These are phyloP conservation scores for Coenonympha arcania DNA, from an alignment of 2,888 invertebrate species.

Conservation along the genomic window DNA sequence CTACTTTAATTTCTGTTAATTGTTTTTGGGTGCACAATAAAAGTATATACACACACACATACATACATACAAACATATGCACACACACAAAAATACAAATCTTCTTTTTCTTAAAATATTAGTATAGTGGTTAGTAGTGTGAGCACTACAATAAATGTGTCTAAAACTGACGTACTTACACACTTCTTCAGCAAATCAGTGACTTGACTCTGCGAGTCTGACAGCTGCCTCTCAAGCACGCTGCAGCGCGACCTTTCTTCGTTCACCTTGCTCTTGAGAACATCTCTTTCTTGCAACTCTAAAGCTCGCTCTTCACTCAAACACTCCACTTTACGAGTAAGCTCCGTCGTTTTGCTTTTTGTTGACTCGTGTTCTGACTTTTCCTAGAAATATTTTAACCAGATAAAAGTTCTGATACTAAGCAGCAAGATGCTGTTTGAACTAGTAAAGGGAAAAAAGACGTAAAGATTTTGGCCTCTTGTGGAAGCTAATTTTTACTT, in stretches of 20 bases:
- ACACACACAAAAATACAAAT: too few relatives aligned
- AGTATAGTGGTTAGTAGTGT: too few relatives aligned
- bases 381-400: constrained; percentile 40
- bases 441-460: too few relatives aligned
- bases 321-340: constrained; percentile 41
- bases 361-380: constrained; percentile 48
- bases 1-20: too few relatives aligned
- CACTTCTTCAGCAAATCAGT: constrained; percentile 74
- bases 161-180: constrained; percentile 52
- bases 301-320: constrained; percentile 40
- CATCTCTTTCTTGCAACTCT: constrained; percentile 46
- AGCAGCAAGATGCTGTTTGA: too few relatives aligned
- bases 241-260: constrained; percentile 54
- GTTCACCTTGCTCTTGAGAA: constrained; percentile 53
- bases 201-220: constrained; percentile 65
- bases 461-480: too few relatives aligned
- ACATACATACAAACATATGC: background rate
- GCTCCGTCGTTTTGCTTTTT: constrained; percentile 38
- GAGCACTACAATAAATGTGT: background rate
- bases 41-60: too few relatives aligned
- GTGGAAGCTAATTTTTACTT: too few relatives aligned
- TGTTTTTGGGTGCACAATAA: too few relatives aligned
- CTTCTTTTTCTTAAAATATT: too few relatives aligned
- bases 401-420: too few relatives aligned
- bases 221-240: constrained; percentile 71